Evolutionary conservation across 1,140 invertebrate genomes (phyloP), one percentile per base, ranked within the genome.

Genomic region (Drosophila suzukii): DNA sequence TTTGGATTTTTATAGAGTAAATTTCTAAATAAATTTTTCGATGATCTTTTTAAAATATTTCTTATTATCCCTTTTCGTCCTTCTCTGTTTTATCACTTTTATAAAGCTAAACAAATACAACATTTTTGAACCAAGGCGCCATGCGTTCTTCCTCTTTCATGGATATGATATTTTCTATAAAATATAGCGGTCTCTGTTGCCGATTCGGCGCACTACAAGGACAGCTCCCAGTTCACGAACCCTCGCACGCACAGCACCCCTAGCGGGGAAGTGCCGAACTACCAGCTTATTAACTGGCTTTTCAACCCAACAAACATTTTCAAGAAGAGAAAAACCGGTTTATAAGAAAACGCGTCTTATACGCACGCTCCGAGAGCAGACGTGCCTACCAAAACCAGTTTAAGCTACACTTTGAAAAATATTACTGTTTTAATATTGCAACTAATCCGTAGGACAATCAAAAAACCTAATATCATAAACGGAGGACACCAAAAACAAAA

Each of bases 131-230:
- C 4, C 27, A 27, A 27, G 27, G 27, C 27, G 27, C 27, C 27
- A 27, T 4, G 5, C 0, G 1, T 27, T 5, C 3, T 27, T 27
- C 27, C 5, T 5, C 27, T 2, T 27, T 3, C 27, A 27, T 5
- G 20, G 20, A 20, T 20, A 20, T 20, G 2, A 27, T 0, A 4
- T 27, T 27, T n/a, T 43, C 12, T n/a, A 27, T 15, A 30, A 43
- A 11, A 15, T 11, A n/a, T 38, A 36, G 58, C 81, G 81, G 72
- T 17, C 81, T 79, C 81, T 80, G 38, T 53, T 32, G 81, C 41
- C 62, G 81, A 80, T 78, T 83, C 32, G 82, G 81, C 81, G 81
- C 81, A 83, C 60, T 79, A 82, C 36, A 63, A 20, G 8, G 11
- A 46, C 8, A 24, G 20, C 71, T 85, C 78, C 63, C 77, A 67